These are phyloP conservation scores for Xenopus petersii DNA, from an alignment of 2,797 vertebrate species.

Conservation along the genomic window DNA sequence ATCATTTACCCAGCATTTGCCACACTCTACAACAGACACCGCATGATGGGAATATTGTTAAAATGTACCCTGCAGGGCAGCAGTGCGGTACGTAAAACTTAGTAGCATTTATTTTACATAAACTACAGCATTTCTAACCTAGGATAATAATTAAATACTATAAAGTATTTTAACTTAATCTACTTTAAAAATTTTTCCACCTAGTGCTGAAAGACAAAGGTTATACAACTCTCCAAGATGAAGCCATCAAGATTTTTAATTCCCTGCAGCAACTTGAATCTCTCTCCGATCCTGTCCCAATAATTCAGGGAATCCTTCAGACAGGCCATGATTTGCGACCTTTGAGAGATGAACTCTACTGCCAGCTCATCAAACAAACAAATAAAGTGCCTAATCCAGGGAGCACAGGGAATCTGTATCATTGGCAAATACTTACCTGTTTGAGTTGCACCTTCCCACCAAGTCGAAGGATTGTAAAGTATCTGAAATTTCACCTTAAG, in stretches of 20 bases:
- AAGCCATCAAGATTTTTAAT: constrained; percentile 90
- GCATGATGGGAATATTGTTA: no score
- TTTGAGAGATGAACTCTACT: constrained; percentile 90
- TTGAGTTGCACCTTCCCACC: constrained; percentile 89
- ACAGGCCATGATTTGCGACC: constrained; percentile 86
- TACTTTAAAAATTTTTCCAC: no score
- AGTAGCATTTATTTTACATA: no score
- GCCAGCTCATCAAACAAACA: constrained; percentile 97
- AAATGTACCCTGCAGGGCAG: background rate
- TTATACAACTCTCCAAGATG: constrained; percentile 88
- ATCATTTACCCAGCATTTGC: no score
- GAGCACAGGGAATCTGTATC: constrained; percentile 75
- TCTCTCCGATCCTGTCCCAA: constrained; percentile 78
- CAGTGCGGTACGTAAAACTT: no score
- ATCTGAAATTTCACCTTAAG: constrained; percentile 94
- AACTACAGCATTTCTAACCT: no score
- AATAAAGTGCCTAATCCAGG: constrained; percentile 76
- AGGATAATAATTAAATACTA: no score
- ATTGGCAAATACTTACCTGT: constrained; percentile 90
- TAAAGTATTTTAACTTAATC: no score
- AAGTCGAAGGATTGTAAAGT: constrained; percentile 82
- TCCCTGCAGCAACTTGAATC: constrained; percentile 90
- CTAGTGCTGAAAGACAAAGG: constrained; percentile 79
- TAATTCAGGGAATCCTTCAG: constrained; percentile 89
- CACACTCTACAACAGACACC: no score